Evolutionary conservation across 2,888 invertebrate genomes (phyloP), one percentile per base, ranked within the genome.

Genomic region (Hartigia nigra): DNA sequence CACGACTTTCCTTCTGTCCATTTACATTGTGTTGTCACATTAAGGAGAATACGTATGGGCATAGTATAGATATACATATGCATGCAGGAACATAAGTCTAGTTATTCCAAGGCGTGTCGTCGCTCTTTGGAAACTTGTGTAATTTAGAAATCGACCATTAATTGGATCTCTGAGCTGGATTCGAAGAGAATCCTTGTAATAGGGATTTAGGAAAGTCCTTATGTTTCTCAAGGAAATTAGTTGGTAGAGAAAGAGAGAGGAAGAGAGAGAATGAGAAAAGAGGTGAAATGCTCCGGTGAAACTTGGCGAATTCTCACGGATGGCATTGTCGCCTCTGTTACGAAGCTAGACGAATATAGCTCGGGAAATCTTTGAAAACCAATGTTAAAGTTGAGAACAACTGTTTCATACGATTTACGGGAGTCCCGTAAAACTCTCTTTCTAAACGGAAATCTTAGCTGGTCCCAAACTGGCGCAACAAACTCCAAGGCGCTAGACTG

Each of bases 201-300:
- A 55, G 39, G 23, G 23, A 23, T 55, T 5, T 23, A 23, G 23
- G 23, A 55, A 23, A 23, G 39, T 55, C 23, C 39, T 55, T 23
- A 5, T 55, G 1, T 55, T 23, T 55, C 39, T 9, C 5, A 23
- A 23, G 39, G 39, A 55, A 55, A 55, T 55, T 55, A 55, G 23
- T 55, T 55, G 9, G 5, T 23, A 39, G 39, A 14, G 39, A 39
- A 12, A 37, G 37, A 12, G 4, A 37, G 39, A 39, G 12, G 0
- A 12, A 39, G 70, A 72, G 72, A n/a, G 74, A 74, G 69, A 74
- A 76, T 70, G n/a, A 11, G 75, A 35, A 31, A 5, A 74, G 36
- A 72, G 70, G 35, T 36, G 70, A 74, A 76, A 74, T 74, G 37
- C 74, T 81, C 76, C 70, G 36, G 76, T 74, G 74, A 77, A 70